A percentile compares a stretch with the other conserved stretches of the same genome.
These are phyloP conservation scores for Periophthalmus modestus DNA, from an alignment of 2,113 vertebrate genomes.

Conservation along the genomic window DNA sequence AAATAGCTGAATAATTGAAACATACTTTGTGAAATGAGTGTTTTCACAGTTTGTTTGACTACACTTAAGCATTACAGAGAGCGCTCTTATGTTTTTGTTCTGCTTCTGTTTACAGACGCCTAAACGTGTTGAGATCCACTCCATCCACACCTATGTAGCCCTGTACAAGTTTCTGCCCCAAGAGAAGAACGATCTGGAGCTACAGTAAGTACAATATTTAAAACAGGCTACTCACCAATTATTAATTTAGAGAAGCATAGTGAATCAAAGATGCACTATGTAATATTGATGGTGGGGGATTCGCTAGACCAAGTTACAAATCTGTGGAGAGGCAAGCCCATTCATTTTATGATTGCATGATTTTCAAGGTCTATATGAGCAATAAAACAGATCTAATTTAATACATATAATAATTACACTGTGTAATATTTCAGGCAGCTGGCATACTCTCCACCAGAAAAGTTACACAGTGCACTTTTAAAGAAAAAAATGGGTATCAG, in stretches of 20 bases:
- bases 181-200: constrained; percentile 88
- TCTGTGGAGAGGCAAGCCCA: neutral
- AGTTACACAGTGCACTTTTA: too few species aligned
- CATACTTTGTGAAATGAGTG: neutral
- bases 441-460: too few species aligned
- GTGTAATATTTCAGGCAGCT: too few species aligned
- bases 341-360: too few species aligned
- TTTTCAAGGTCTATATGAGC: too few species aligned
- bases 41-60: neutral
- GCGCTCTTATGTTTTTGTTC: neutral
- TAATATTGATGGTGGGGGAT: too few species aligned
- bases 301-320: neutral
- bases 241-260: neutral
- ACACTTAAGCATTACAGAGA: neutral
- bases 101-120: constrained; percentile 36
- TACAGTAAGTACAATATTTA: constrained; percentile 80
- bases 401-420: too few species aligned
- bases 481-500: too few species aligned
- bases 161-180: constrained; percentile 93
- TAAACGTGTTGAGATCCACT: constrained; percentile 78
- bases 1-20: neutral
- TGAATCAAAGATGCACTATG: neutral
- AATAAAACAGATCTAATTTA: too few species aligned
- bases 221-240: neutral
- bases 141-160: constrained; percentile 89